A percentile compares a stretch with the other conserved stretches of the same genome.
Evolutionary conservation across 2,888 invertebrate genomes (phyloP).

Genomic region (Perizoma affinitatum): DNA sequence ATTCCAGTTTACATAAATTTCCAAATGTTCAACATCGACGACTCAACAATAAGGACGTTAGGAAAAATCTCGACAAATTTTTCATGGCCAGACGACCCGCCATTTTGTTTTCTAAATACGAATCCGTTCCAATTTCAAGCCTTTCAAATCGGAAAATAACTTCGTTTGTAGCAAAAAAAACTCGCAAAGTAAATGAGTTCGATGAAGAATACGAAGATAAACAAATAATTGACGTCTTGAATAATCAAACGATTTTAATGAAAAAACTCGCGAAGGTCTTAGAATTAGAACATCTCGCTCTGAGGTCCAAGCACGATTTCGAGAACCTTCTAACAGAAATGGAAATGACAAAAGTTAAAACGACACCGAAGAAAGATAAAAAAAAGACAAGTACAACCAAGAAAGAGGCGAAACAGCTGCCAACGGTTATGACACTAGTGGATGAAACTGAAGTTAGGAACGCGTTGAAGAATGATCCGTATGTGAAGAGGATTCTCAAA

Average conservation of each 20-base stretch:
- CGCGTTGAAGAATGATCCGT: conserved; percentile 56
- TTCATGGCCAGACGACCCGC: conserved; percentile 5
- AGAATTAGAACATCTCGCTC: conserved; percentile 20
- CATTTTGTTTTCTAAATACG: conserved; percentile 11
- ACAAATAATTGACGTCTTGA: conserved; percentile 19
- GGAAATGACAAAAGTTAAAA: conserved; percentile 10
- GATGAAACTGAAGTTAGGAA: conserved; percentile 56
- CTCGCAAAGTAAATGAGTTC: background rate
- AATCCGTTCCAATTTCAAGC: conserved; percentile 4
- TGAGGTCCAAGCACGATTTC: conserved; percentile 37
- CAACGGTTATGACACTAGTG: conserved; percentile 49
- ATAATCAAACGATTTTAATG: conserved; percentile 38
- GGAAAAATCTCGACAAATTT: conserved; percentile 7
- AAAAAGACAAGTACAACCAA: conserved; percentile 2
- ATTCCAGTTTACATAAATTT: conserved; percentile 3
- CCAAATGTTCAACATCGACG: background rate
- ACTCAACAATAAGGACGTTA: conserved; percentile 5
- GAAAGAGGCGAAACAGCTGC: conserved; percentile 3
- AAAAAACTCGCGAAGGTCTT: conserved; percentile 39
- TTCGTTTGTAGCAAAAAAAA: background rate
- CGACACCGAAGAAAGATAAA: background rate
- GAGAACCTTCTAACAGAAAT: conserved; percentile 32
- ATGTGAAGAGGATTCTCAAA: conserved; percentile 58
- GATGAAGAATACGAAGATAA: conserved; percentile 8
- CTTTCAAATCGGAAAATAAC: background rate